phyloP scores from a whole-genome alignment of 2,888 invertebrate genomes.

The Agrilus biguttatus region DNA sequence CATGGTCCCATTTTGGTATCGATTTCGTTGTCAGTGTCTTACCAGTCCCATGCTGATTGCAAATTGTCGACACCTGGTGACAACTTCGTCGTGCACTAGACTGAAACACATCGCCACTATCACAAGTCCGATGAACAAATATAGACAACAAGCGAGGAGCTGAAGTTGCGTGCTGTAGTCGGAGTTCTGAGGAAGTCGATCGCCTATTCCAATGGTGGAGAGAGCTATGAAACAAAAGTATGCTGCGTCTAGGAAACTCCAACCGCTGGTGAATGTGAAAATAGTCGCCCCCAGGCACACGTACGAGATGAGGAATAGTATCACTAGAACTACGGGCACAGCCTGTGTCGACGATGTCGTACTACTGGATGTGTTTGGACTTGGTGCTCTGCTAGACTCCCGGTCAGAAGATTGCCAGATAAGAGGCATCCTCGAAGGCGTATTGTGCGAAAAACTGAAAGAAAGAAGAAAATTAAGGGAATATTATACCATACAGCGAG shows the following conservation, averaged over 20 bases:
- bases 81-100: constrained; percentile 66
- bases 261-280: constrained; percentile 68
- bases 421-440: constrained; percentile 58
- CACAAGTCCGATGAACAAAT: constrained; percentile 63
- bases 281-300: constrained; percentile 62
- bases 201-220: constrained; percentile 71
- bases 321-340: constrained; percentile 49
- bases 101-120: constrained; percentile 77
- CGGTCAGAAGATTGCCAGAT: constrained; percentile 42
- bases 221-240: constrained; percentile 78
- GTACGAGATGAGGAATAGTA: constrained; percentile 56
- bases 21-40: constrained; percentile 8
- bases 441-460: constrained; percentile 44
- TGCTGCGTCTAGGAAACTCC: constrained; percentile 67
- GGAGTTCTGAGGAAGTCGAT: constrained; percentile 45
- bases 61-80: constrained; percentile 55
- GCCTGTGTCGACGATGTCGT: constrained; percentile 30
- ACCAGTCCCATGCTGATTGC: constrained; percentile 51
- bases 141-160: constrained; percentile 65
- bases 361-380: constrained; percentile 19
- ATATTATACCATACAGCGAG: not conserved
- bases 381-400: constrained; percentile 12
- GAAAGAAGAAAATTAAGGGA: constrained; percentile 1
- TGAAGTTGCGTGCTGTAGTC: constrained; percentile 46
- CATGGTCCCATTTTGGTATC: too few species aligned